Evolutionary conservation across 2,797 vertebrate species (phyloP).

Genomic region (Perodicticus potto): DNA sequence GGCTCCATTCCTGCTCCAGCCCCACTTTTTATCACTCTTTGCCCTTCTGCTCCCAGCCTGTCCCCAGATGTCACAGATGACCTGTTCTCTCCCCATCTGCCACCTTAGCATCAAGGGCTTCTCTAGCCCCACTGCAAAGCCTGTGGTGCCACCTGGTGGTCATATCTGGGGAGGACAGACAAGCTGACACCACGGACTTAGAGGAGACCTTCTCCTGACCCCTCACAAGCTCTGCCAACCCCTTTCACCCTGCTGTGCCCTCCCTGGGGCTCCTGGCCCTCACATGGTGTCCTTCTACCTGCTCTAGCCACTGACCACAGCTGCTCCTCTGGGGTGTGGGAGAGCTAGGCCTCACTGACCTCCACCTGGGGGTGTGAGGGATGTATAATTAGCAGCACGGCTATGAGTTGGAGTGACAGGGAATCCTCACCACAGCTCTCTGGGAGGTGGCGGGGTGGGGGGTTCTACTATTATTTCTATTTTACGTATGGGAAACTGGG

Average conservation of each 20-base stretch:
- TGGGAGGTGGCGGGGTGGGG: not conserved
- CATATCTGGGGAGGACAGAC: fast-evolving
- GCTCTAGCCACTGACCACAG: not conserved
- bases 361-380: not conserved
- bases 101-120: too few relatives aligned
- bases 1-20: not conserved
- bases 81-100: too few relatives aligned
- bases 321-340: not conserved
- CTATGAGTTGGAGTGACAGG: not conserved
- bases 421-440: not conserved
- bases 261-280: not conserved
- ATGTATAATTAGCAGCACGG: not conserved
- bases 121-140: not conserved
- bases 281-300: not conserved
- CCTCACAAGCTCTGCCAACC: too few relatives aligned
- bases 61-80: not conserved
- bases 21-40: fast-evolving
- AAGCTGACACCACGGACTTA: fast-evolving
- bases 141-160: constrained; percentile 56
- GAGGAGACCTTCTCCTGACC: not conserved
- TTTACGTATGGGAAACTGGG: not conserved
- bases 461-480: not conserved
- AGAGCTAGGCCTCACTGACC: not conserved
- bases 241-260: too few relatives aligned
- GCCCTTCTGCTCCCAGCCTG: not conserved